Base-by-base conservation (phyloP, 1,140 invertebrate genomes). In the Bilobella aurantiaca region DNA sequence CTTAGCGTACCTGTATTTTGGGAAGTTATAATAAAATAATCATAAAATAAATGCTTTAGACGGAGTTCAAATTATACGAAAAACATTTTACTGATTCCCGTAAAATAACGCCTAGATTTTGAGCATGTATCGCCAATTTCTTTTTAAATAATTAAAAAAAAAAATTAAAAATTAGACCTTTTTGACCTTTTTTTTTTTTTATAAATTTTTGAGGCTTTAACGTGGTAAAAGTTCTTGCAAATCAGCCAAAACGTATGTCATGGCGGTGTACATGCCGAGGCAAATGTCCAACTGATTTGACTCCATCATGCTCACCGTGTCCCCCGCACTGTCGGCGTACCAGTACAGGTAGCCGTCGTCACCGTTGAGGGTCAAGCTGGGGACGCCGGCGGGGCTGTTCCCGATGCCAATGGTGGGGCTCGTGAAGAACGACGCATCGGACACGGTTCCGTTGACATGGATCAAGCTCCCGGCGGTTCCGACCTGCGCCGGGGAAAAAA, bases 271-370 rank as follows among this genome's bases (percentile, higher is more conserved):
- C 5, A 77, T 64, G 27, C 75, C 76, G 34, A 75, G 63, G 65
- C 74, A 75, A 29, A 71, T 32, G 58, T 79, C 74, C 72, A 80
- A 70, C 14, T 70, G 64, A 28, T 69, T 56, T 25, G 76, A 72
- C 58, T 78, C 67, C 65, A 78, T 72, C 0, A 78, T 75, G n/a
- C 75, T 77, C 74, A 79, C 76, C 16, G 77, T 63, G 53, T 68
- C 63, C 1, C 32, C 56, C 3, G 23, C 59, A 34, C 64, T 67
- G 28, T 78, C 78, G 69, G 78, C 78, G 69, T 73, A 80, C 63
- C 75, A 75, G 62, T 78, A 79, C 60, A 77, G 80, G 64, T 75
- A 73, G 23, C 75, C 73, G 64, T 76, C 74, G 18, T 73, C 64
- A 56, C 74, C 77, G 1, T 67, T 65, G 5, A 79, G 70, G 62